These are phyloP conservation scores for Pegea sp. DNA, from an alignment of 23 tunicate species.

Conservation along the genomic window DNA sequence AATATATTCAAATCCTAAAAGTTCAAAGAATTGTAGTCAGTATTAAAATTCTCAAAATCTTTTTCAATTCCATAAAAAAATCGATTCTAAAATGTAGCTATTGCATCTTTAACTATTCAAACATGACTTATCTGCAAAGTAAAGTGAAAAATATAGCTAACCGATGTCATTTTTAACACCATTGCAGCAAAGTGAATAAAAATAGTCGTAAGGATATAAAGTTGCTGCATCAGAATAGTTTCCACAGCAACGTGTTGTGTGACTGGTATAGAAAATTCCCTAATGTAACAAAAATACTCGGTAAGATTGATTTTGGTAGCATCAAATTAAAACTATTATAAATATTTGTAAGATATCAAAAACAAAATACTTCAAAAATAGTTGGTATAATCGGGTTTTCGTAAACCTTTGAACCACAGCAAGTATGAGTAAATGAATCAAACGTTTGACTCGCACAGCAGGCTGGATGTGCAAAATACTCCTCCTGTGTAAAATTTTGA, in stretches of 20 bases:
- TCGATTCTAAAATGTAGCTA: too few relatives aligned
- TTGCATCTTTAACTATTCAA: too few relatives aligned
- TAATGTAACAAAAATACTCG: too few relatives aligned
- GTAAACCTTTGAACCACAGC: constrained; percentile 49
- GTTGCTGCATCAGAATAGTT: constrained; percentile 16
- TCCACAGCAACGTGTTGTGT: constrained; percentile 74
- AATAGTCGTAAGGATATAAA: constrained; percentile 52
- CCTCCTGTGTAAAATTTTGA: too few relatives aligned
- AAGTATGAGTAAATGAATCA: constrained; percentile 59
- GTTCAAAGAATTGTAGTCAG: too few relatives aligned
- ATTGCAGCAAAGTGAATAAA: constrained; percentile 33
- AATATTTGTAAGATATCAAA: neutral
- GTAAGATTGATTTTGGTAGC: too few relatives aligned
- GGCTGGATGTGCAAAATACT: too few relatives aligned
- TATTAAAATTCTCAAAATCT: too few relatives aligned
- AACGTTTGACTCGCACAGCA: constrained; percentile 50
- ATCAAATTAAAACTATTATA: neutral
- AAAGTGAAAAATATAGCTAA: too few relatives aligned
- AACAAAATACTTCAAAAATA: neutral
- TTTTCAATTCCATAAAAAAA: too few relatives aligned
- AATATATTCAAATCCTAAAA: too few relatives aligned
- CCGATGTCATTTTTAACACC: constrained; percentile 41
- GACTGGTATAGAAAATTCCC: constrained; percentile 23
- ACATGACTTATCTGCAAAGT: too few relatives aligned
- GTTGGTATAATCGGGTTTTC: constrained; percentile 19